Conservation (phyloP, 1,140 invertebrate genomes). For the Hetaerina americana region DNA sequence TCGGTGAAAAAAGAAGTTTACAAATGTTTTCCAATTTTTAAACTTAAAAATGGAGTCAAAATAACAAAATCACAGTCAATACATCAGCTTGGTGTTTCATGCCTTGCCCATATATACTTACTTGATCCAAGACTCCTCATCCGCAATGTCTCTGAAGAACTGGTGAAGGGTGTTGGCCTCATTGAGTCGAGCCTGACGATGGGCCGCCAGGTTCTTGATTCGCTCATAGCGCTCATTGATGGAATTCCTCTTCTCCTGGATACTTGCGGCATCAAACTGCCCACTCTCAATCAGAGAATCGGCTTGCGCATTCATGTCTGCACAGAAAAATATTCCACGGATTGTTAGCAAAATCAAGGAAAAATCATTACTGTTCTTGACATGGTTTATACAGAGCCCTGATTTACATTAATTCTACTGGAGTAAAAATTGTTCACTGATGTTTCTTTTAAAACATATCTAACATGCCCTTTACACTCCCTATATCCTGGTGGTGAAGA, state of each 20-base stretch:
- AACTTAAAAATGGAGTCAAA: constrained; percentile 5
- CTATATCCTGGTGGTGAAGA: too few relatives aligned
- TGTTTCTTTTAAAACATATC: too few relatives aligned
- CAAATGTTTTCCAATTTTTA: too few relatives aligned
- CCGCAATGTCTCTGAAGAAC: constrained; percentile 98
- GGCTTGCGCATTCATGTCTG: constrained; percentile 85
- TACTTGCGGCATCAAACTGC: constrained; percentile 86
- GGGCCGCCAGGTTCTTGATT: constrained; percentile 83
- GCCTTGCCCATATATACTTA: too few relatives aligned
- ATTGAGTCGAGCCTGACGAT: constrained; percentile 74
- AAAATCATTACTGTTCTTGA: too few relatives aligned
- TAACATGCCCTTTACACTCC: too few relatives aligned
- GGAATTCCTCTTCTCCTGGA: constrained; percentile 81
- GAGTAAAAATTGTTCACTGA: too few relatives aligned
- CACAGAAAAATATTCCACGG: constrained; percentile 13
- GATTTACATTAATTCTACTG: too few relatives aligned
- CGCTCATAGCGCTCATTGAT: constrained; percentile 91
- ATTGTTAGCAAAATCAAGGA: background rate
- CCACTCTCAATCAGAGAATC: constrained; percentile 88
- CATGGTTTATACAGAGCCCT: too few relatives aligned
- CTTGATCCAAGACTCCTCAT: constrained; percentile 99
- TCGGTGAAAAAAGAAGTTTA: too few relatives aligned
- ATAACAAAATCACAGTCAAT: too few relatives aligned
- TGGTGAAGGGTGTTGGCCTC: constrained; percentile 97
- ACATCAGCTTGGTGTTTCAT: too few relatives aligned